phyloP scores from a whole-genome alignment of 2,113 vertebrate species.

The Myotis yumanensis region DNA sequence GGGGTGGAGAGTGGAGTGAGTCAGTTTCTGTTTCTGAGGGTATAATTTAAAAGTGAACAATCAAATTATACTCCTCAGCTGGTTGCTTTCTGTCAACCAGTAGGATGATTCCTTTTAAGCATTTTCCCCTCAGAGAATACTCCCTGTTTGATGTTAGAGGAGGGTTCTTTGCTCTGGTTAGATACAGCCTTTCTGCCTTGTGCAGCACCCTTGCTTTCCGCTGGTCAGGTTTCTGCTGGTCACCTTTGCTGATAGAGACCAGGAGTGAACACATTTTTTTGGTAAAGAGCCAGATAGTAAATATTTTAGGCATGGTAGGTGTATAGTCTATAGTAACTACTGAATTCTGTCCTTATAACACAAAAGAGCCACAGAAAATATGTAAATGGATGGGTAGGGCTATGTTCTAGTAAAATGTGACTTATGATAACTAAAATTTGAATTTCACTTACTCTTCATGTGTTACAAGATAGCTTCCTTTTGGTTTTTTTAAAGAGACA shows the following conservation, averaged over 20 bases:
- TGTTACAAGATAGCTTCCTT: not conserved
- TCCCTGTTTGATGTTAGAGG: not conserved
- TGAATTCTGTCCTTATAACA: not conserved
- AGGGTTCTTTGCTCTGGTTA: not conserved
- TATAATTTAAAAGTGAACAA: conserved; percentile 27
- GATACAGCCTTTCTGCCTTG: not conserved
- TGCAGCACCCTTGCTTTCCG: not conserved
- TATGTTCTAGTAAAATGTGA: not conserved
- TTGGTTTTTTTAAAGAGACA: not conserved
- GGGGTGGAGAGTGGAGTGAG: not conserved
- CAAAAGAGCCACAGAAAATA: not conserved
- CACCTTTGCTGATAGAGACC: not conserved
- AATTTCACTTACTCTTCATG: not conserved
- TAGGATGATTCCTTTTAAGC: not conserved
- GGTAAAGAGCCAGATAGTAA: not conserved
- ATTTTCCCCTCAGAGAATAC: not conserved
- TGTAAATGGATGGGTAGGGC: not conserved
- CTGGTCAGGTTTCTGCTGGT: not conserved
- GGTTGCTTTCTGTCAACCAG: not conserved
- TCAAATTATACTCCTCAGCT: not conserved
- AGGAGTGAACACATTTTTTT: not conserved
- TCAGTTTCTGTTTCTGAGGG: not conserved
- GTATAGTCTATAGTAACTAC: not conserved
- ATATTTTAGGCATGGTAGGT: not conserved
- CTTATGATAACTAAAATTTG: not conserved